Evolutionary conservation across 1,140 invertebrate genomes (phyloP).

Genomic region (Drosophila azteca): DNA sequence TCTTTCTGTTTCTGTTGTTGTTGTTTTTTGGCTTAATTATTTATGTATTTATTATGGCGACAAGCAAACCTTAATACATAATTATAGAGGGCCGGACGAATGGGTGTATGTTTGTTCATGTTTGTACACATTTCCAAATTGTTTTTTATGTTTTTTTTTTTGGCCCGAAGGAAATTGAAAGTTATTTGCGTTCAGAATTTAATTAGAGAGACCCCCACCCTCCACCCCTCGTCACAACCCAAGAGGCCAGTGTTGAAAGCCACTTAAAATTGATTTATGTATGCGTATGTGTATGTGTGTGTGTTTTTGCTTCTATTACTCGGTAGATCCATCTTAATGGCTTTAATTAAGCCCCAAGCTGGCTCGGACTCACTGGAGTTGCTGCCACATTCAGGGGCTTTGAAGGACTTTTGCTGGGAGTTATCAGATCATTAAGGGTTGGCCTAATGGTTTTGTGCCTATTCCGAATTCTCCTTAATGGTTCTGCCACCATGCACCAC

Average conservation of each 20-base stretch:
- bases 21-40: constrained; percentile 54
- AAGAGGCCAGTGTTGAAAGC: constrained; percentile 13
- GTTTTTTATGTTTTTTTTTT: constrained; percentile 13
- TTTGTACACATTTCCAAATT: constrained; percentile 50
- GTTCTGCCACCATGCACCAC: no score
- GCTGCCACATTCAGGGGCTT: no score
- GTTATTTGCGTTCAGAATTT: constrained; percentile 72
- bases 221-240: no score
- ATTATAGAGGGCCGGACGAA: constrained; percentile 13
- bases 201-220: constrained; percentile 43
- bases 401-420: no score
- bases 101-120: constrained; percentile 50
- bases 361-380: no score
- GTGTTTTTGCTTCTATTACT: constrained; percentile 2
- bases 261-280: constrained; percentile 27
- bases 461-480: no score
- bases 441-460: no score
- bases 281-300: constrained; percentile 3
- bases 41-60: constrained; percentile 58
- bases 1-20: background rate
- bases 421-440: no score
- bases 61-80: constrained; percentile 33
- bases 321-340: constrained; percentile 22
- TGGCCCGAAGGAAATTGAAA: constrained; percentile 46
- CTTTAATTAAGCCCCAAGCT: background rate